Evolutionary conservation across 2,113 vertebrate genomes (phyloP), one percentile per base, ranked within the genome.

Genomic region (Oreochromis aureus): DNA sequence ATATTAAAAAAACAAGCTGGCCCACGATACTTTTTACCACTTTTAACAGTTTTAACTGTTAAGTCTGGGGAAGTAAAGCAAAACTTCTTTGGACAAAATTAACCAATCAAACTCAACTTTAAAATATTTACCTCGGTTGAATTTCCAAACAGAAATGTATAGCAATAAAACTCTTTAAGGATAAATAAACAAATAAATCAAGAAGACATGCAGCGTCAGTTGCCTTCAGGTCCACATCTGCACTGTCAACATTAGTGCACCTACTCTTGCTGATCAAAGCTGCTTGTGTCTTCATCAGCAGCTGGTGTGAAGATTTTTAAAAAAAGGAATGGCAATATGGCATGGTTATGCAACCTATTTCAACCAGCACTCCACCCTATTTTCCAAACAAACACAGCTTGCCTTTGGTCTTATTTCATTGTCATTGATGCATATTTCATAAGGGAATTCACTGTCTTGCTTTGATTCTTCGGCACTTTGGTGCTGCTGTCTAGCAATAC

Each of bases 401-500:
- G 82, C 86, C 90, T 93, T 94, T 94, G 89, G 92, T 94, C 91
- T 95, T 56, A 83, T 88, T 91, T 91, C 81, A 24, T 71, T 91
- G 87, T 89, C 86, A 92, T n/a, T 86, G 88, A 94, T 94, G 88
- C 90, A 95, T 94, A 90, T 96, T 96, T 96, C 86, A 95, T 93
- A n/a, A 86, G 85, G 85, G 90, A 91, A 86, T 93, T 93, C 86
- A 82, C 56, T 36, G 81, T 82, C 66, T 87, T 92, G 58, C 91
- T 94, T 94, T 95, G 88, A 91, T 90, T 91, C 76, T 83, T 85
- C 82, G 82, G 46, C 89, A 90, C 92, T 88, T 82, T 79, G 85
- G 69, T 58, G 83, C 81, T 59, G 85, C 89, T 89, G 92, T 92
- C 91, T 82, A 89, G 83, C 80, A 89, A 89, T 83, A 89, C 80